Percentiles rank a stretch among this genome's conserved stretches.
These are phyloP conservation scores for Agriotes lineatus DNA, from an alignment of 2,888 invertebrate genomes.

Conservation along the genomic window DNA sequence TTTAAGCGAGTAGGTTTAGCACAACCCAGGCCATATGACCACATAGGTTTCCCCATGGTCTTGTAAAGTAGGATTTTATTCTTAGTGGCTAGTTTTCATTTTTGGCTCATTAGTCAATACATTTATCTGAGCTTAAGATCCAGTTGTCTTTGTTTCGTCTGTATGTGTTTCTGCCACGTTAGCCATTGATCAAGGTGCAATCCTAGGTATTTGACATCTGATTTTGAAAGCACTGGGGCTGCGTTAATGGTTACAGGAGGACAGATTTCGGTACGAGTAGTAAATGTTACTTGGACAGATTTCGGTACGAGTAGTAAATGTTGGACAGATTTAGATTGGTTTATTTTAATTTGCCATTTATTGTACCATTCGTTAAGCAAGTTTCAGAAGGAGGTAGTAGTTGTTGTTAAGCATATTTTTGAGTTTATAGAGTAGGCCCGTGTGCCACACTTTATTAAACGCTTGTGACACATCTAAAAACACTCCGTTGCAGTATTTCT, in stretches of 20 bases:
- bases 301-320: too few species aligned
- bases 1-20: background rate
- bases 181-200: background rate
- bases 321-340: slow-evolving; percentile 1
- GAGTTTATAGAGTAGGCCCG: too few species aligned
- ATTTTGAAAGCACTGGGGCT: background rate
- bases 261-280: background rate
- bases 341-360: background rate
- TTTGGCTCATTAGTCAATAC: background rate
- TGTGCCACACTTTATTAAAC: too few species aligned
- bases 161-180: background rate
- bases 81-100: background rate
- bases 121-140: too few species aligned
- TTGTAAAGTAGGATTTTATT: background rate
- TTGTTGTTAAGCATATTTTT: too few species aligned
- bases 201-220: background rate
- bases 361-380: background rate
- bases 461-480: too few species aligned
- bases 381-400: background rate
- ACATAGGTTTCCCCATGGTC: background rate
- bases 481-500: too few species aligned
- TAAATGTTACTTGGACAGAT: too few species aligned
- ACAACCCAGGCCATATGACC: background rate
- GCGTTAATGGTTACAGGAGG: background rate
- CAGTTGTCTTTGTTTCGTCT: slow-evolving; percentile 1